Evolutionary conservation across 2,888 invertebrate species (phyloP), one percentile per base, ranked within the genome.

Genomic region (Scrobipalpa costella): DNA sequence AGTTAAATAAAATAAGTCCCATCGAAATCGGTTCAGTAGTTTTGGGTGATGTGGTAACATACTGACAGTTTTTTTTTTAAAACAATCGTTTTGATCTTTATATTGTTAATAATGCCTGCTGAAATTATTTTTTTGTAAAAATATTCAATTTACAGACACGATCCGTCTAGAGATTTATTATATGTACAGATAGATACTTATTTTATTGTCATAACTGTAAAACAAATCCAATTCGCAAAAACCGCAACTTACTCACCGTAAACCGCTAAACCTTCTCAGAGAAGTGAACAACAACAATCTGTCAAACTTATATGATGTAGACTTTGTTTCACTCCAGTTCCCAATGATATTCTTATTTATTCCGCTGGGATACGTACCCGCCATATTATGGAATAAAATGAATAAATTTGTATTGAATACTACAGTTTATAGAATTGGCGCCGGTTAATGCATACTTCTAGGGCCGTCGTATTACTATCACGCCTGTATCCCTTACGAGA

Each of bases 221-320:
- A n/a, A 38, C 7, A 44, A 19, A 17, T 19, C 49, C n/a, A n/a
- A n/a, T n/a, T n/a, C n/a, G n/a, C n/a, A n/a, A n/a, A n/a, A n/a
- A n/a, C n/a, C 15, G 8, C 19, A 9, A 6, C 6, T 17, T 0
- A 49, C 17, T 19, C 49, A 49, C 17, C 5, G 7, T 49, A 19
- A 17, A 49, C 44, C n/a, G 13, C 44, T n/a, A 13, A 13, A 15
- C 49, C 15, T 34, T 34, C 15, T 27, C 34, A n/a, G 6, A 15
- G n/a, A 55, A 52, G 52, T 33, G 11, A 55, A 55, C 55, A 55
- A 55, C 34, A 55, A 55, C 55, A 55, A 55, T 55, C 55, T 34
- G 34, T 55, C 55, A 55, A 55, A 55, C 55, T 34, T 55, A 33
- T 55, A 55, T 49, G 17, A 13, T 34, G 27, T 55, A 55, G 55